Percentiles rank a stretch among this genome's conserved stretches.
phyloP scores from a whole-genome alignment of 2,888 invertebrate genomes.

The Plagiodera versicolora region DNA sequence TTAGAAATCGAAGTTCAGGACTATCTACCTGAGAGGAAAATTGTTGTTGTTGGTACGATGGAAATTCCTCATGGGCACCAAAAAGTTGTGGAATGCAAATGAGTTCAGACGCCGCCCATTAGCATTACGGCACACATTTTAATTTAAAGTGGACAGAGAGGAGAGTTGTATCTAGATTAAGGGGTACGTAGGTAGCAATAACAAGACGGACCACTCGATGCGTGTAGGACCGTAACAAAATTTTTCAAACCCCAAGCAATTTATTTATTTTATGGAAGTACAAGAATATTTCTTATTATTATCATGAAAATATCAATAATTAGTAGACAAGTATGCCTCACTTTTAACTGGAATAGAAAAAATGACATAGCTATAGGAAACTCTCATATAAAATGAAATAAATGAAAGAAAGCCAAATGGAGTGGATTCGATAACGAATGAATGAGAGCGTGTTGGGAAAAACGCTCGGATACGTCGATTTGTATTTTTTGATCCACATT shows the following conservation, averaged over 20 bases:
- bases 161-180: conserved; percentile 37
- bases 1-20: not conserved
- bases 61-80: not conserved
- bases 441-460: no score
- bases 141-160: conserved; percentile 28
- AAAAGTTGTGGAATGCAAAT: conserved; percentile 1
- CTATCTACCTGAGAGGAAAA: not conserved
- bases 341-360: no score
- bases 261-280: no score
- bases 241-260: not conserved
- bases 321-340: no score
- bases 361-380: no score
- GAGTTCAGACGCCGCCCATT: conserved; percentile 13
- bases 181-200: conserved; percentile 39
- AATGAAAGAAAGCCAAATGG: no score
- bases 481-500: no score
- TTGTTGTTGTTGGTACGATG: not conserved
- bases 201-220: conserved; percentile 31
- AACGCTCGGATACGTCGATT: no score
- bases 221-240: conserved; percentile 1
- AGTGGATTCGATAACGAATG: no score
- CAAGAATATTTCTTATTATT: no score
- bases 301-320: no score
- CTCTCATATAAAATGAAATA: no score
- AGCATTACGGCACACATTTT: conserved; percentile 22